These are phyloP conservation scores for Paramuricea clavata DNA, from an alignment of 92 coral and sea anemone genomes.

Conservation along the genomic window DNA sequence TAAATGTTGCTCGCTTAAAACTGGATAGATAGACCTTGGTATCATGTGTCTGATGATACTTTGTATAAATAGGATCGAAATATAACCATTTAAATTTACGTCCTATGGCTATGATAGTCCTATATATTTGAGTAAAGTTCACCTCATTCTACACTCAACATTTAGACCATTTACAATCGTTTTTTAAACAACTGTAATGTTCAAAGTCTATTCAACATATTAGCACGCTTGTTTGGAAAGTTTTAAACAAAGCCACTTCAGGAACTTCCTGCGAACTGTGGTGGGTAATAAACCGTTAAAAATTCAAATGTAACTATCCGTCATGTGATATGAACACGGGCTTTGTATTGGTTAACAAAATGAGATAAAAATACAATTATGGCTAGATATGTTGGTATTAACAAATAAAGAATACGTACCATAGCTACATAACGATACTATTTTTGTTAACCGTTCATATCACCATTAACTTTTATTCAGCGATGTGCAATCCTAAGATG, in stretches of 20 bases:
- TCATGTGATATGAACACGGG: background rate
- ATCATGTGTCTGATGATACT: background rate
- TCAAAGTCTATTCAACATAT: background rate
- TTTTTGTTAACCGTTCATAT: background rate
- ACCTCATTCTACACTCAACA: background rate
- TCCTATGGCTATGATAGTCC: too few species aligned
- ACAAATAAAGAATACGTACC: background rate
- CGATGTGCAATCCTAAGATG: background rate
- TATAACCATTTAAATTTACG: too few species aligned
- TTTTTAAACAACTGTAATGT: background rate
- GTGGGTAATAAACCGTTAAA: background rate
- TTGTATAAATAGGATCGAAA: too few species aligned
- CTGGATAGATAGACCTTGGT: too few species aligned
- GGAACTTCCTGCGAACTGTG: conserved; percentile 2
- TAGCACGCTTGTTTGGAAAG: conserved; percentile 8
- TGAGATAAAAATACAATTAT: background rate
- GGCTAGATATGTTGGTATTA: background rate
- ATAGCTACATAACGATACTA: background rate
- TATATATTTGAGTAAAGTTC: background rate
- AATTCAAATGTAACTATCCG: background rate
- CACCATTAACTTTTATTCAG: background rate
- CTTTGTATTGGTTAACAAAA: background rate
- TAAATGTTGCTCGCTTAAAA: background rate
- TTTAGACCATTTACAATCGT: background rate
- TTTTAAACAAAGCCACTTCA: conserved; percentile 15